Percentiles rank a stretch among this genome's conserved stretches.
Evolutionary conservation across 2,888 invertebrate genomes (phyloP).

Genomic region (Gryllus longicercus): DNA sequence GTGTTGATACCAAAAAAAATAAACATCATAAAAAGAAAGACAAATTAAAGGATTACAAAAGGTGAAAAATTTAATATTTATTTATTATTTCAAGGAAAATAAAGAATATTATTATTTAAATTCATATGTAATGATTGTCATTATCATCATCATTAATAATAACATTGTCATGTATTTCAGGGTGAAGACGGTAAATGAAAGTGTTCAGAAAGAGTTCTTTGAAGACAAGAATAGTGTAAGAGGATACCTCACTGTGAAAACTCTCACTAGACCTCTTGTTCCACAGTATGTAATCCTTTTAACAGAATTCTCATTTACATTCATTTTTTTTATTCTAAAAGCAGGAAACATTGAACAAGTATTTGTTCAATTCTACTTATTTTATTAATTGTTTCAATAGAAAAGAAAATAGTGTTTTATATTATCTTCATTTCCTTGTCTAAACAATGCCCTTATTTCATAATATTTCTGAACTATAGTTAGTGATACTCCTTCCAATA

Average conservation of each 20-base stretch:
- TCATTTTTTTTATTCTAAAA: too few species aligned
- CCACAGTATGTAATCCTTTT: conserved; percentile 52
- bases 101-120: background rate
- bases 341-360: too few species aligned
- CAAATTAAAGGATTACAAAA: conserved; percentile 20
- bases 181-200: background rate
- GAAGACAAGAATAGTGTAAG: conserved; percentile 56
- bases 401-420: too few species aligned
- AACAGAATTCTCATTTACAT: too few species aligned
- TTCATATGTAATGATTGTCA: conserved; percentile 11
- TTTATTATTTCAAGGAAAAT: too few species aligned
- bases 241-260: conserved; percentile 58
- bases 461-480: too few species aligned
- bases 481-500: too few species aligned
- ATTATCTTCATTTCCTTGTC: too few species aligned
- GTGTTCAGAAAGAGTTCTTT: conserved; percentile 53
- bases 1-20: too few species aligned
- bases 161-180: background rate
- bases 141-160: background rate
- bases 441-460: too few species aligned
- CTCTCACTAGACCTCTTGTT: conserved; percentile 61
- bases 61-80: background rate
- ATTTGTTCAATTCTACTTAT: too few species aligned
- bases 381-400: too few species aligned
- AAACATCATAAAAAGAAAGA: conserved; percentile 11